phyloP scores from a whole-genome alignment of 2,113 vertebrate genomes.

The Athene cunicularia region DNA sequence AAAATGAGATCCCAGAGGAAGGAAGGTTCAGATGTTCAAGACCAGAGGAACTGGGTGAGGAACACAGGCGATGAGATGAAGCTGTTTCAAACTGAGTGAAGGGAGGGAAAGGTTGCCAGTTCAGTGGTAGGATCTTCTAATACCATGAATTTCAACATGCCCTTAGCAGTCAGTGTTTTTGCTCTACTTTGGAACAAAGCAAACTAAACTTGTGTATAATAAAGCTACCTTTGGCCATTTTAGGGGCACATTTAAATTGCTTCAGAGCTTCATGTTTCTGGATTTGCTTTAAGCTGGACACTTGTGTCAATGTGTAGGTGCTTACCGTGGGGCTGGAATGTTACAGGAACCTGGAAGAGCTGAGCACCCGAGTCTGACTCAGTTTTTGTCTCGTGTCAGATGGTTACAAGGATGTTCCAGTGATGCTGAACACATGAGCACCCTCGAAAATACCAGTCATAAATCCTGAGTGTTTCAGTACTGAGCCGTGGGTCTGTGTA shows the following conservation, averaged over 20 bases:
- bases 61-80: not conserved
- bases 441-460: not conserved
- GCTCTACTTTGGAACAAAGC: not conserved
- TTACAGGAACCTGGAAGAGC: not conserved
- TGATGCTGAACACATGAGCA: not conserved
- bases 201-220: not conserved
- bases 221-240: not conserved
- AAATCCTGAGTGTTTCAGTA: not conserved
- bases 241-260: not conserved
- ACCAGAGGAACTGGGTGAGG: not conserved
- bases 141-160: not conserved
- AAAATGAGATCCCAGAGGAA: slow-evolving; percentile 68
- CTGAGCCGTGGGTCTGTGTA: accelerated
- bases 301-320: not conserved
- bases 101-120: not conserved
- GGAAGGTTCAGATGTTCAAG: slow-evolving; percentile 52
- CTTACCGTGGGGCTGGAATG: not conserved
- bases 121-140: not conserved
- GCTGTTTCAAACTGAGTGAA: not conserved
- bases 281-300: not conserved
- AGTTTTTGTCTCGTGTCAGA: not conserved
- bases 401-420: not conserved
- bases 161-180: not conserved
- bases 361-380: not conserved
- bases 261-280: not conserved